Percentiles rank a stretch among this genome's conserved stretches.
Conservation (phyloP, 2,888 invertebrate species). For the Dioctria rufipes region DNA sequence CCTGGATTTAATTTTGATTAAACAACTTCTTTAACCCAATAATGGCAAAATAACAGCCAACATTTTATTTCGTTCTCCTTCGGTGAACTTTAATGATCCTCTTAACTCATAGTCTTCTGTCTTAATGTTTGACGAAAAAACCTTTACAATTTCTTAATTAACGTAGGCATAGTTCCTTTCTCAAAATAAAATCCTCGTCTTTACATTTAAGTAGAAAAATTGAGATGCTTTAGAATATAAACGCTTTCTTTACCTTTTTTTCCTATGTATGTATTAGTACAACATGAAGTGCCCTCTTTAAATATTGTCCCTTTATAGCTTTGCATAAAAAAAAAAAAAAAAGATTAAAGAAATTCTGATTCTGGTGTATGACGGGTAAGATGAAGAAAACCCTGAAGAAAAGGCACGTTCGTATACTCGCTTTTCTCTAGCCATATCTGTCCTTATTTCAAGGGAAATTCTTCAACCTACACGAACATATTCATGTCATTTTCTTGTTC, state of each 20-base stretch:
- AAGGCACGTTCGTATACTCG: conserved; percentile 15
- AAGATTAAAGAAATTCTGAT: not conserved
- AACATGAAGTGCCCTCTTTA: not conserved
- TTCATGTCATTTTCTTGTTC: conserved; percentile 19
- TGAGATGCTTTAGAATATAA: not conserved
- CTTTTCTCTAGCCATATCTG: not conserved
- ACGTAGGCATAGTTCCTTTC: not conserved
- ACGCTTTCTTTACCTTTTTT: not conserved
- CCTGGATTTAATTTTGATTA: no score
- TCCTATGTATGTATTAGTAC: no score
- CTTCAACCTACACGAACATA: conserved; percentile 22
- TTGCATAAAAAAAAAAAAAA: not conserved
- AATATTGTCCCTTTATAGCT: not conserved
- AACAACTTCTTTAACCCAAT: no score
- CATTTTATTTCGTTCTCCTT: not conserved
- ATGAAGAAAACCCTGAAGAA: not conserved
- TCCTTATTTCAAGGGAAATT: conserved; percentile 3
- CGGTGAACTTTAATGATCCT: not conserved
- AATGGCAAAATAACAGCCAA: not conserved
- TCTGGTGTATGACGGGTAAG: not conserved
- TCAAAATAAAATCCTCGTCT: not conserved
- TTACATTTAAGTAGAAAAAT: not conserved
- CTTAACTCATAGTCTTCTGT: not conserved
- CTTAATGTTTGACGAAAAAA: not conserved
- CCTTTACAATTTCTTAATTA: no score